These are phyloP conservation scores for Hydractinia symbiolongicarpus DNA, from an alignment of 30 jellyfish, hydroid and myxozoan species.

Conservation along the genomic window DNA sequence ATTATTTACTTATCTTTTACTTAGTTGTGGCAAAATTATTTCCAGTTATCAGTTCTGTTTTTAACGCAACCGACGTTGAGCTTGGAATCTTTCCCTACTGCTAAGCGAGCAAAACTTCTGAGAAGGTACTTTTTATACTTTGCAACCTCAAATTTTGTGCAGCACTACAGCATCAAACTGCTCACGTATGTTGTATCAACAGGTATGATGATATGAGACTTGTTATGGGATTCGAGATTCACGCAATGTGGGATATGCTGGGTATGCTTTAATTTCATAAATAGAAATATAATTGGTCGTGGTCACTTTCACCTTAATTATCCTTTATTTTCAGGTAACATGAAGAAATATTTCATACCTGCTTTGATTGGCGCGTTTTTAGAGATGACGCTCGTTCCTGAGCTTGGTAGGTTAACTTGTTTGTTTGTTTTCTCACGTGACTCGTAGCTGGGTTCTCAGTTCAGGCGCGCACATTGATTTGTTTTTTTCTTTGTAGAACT, in stretches of 20 bases:
- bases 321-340: conserved; percentile 41
- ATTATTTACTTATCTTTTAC: background rate
- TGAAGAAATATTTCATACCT: conserved; percentile 70
- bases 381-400: conserved; percentile 79
- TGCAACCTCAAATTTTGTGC: background rate
- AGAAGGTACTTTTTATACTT: conserved; percentile 36
- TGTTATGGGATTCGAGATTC: conserved; percentile 78
- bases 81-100: conserved; percentile 56
- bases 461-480: background rate
- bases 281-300: background rate
- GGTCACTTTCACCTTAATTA: background rate
- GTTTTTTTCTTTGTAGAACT: conserved; percentile 42
- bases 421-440: background rate
- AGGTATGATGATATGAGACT: conserved; percentile 93
- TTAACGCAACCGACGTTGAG: conserved; percentile 73
- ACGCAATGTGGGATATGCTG: conserved; percentile 81
- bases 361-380: conserved; percentile 84
- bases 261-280: conserved; percentile 26
- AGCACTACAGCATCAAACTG: background rate
- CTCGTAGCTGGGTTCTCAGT: background rate
- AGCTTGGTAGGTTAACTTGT: conserved; percentile 54
- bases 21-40: conserved; percentile 86
- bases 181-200: background rate
- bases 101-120: conserved; percentile 62
- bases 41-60: conserved; percentile 86